Base-by-base conservation (phyloP, 2,113 vertebrate genomes). In the Piaya cayana region DNA sequence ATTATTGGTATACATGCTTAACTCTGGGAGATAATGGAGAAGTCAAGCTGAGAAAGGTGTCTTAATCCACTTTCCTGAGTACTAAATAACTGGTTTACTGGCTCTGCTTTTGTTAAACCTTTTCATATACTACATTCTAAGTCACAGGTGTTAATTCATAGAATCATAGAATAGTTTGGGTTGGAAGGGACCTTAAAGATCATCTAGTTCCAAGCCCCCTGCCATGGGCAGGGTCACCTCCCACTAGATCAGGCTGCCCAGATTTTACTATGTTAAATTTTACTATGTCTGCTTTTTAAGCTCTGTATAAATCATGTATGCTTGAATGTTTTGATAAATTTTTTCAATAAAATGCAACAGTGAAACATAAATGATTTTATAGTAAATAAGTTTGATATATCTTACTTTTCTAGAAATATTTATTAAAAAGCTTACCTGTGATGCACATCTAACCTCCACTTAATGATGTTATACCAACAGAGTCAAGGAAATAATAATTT, bases 261-360 rank as follows among this genome's bases (percentile, higher is more conserved):
- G 12, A 39, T 39, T 12, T 39, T 39, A 27, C 26, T 86, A 30
- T 32, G 7, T 22, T 60, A 32, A 62, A 16, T 86, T 27, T 67
- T 59, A 25, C 26, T 86, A 17, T 32, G 26, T 2, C 12, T 82
- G 8, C 34, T 70, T 80, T 39, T 74, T 64, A 91, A 55, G 52
- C 15, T 82, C 59, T 91, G 62, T 76, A 72, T 67, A 55, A 92
- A 70, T 67, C 59, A 77, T 34, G 18, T 16, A 29, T 50, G 16
- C 52, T 49, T 55, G 7, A 88, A 55, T 67, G 9, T 87, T 94
- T 90, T 86, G 29, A 77, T 77, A 88, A 80, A 34, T 45, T 74
- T 23, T 86, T 94, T 81, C 14, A 93, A 83, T 95, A 96, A 95
- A 96, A 59, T 71, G 27, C 15, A 79, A 60, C 36, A 58, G 20